Percentiles rank a stretch among this genome's conserved stretches.
These are phyloP conservation scores for Argyra leucocephala DNA, from an alignment of 2,888 invertebrate genomes.

Conservation along the genomic window DNA sequence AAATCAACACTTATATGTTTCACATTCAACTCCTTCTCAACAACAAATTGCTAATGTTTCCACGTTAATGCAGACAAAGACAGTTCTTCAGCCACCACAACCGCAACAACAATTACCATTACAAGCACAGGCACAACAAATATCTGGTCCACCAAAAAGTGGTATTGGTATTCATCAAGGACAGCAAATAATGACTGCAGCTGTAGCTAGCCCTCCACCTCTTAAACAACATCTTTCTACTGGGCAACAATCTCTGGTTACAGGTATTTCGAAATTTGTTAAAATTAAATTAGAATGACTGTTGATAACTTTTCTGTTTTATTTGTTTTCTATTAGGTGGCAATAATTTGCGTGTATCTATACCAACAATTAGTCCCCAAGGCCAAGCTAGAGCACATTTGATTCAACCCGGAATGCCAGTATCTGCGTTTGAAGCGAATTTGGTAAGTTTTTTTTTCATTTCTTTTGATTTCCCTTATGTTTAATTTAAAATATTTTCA, in stretches of 20 bases:
- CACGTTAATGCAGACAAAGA: constrained; percentile 30
- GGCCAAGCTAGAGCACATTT: constrained; percentile 49
- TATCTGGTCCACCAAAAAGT: constrained; percentile 22
- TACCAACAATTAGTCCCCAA: constrained; percentile 54
- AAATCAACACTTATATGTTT: constrained; percentile 31
- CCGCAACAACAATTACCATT: not conserved
- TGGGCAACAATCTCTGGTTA: constrained; percentile 44
- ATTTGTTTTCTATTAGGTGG: constrained; percentile 37
- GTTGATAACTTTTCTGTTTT: not conserved
- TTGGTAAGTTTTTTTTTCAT: constrained; percentile 53
- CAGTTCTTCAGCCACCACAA: constrained; percentile 22
- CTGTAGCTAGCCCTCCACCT: constrained; percentile 51
- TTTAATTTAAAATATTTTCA: too few relatives aligned
- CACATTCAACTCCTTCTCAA: constrained; percentile 14
- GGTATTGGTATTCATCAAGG: constrained; percentile 34
- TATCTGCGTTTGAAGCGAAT: constrained; percentile 55
- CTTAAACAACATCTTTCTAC: constrained; percentile 44
- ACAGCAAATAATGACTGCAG: constrained; percentile 46
- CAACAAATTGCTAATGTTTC: constrained; percentile 24
- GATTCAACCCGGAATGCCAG: constrained; percentile 49
- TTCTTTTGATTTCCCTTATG: too few relatives aligned
- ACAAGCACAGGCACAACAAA: constrained; percentile 24
- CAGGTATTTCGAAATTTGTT: constrained; percentile 32
- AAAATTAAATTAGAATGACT: not conserved
- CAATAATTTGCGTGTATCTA: constrained; percentile 47